A percentile compares a stretch with the other conserved stretches of the same genome.
Conservation (phyloP, 2,888 invertebrate species). For the Mactromeris polynyma region DNA sequence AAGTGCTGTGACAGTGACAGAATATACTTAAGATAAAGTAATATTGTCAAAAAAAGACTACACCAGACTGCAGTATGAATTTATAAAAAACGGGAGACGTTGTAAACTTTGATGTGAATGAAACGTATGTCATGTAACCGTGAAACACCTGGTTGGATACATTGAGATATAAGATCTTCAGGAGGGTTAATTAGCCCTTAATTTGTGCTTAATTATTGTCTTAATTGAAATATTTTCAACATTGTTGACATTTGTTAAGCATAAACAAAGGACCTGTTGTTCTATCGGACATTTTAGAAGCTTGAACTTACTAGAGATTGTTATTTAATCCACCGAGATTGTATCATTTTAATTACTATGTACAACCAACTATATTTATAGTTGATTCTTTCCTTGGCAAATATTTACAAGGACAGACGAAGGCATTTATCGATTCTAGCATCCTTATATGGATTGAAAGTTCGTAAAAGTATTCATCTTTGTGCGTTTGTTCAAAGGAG, state of each 20-base stretch:
- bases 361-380: background rate
- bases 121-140: background rate
- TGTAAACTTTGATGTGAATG: background rate
- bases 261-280: constrained; percentile 36
- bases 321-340: constrained; percentile 16
- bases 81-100: background rate
- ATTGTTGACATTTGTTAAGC: constrained; percentile 17
- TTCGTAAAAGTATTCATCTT: constrained; percentile 20
- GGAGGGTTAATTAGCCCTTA: background rate
- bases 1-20: background rate
- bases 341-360: constrained; percentile 19
- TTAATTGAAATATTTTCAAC: constrained; percentile 41
- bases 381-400: background rate
- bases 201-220: constrained; percentile 15
- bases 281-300: constrained; percentile 25
- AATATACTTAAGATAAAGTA: background rate
- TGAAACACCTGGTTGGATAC: constrained; percentile 26
- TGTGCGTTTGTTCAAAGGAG: constrained; percentile 19
- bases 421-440: constrained; percentile 44
- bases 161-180: constrained; percentile 5
- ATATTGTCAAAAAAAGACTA: background rate
- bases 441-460: constrained; percentile 1
- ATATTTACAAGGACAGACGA: constrained; percentile 10
- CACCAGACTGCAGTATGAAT: background rate
- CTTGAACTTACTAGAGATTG: constrained; percentile 2